phyloP scores from a whole-genome alignment of 2,113 vertebrate genomes.

The Oceanodroma tethys region DNA sequence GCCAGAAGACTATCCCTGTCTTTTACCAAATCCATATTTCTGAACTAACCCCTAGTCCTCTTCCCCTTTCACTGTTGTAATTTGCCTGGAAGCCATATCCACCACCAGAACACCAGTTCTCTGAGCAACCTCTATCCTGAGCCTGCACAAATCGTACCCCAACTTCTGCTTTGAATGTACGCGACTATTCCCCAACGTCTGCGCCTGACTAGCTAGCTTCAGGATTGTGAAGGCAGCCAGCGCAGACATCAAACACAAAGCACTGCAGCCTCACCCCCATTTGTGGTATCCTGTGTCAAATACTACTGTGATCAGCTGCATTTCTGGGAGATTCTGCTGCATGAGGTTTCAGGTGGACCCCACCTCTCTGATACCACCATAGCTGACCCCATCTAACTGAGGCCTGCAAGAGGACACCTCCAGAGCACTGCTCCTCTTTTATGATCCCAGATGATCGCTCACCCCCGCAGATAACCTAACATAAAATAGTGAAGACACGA shows the following conservation, averaged over 20 bases:
- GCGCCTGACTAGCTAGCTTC: accelerated
- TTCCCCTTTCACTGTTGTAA: neutral
- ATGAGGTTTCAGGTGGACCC: neutral
- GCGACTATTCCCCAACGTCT: neutral
- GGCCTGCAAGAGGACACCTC: neutral
- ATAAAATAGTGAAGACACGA: neutral
- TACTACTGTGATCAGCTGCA: neutral
- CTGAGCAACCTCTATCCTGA: neutral
- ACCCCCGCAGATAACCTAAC: neutral
- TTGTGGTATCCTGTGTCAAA: neutral
- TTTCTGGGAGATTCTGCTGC: neutral
- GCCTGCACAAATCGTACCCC: neutral
- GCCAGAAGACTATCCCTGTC: neutral
- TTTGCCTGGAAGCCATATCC: neutral
- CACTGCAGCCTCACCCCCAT: neutral
- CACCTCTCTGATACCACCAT: neutral
- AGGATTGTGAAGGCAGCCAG: neutral
- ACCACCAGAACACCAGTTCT: neutral
- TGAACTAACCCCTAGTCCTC: neutral
- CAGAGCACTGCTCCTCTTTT: neutral
- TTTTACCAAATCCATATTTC: neutral
- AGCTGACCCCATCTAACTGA: neutral
- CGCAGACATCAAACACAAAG: neutral
- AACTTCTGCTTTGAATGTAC: neutral
- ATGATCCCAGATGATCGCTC: neutral